These are phyloP conservation scores for Pycnomerus fuliginosus DNA, from an alignment of 2,888 invertebrate genomes.

Conservation along the genomic window DNA sequence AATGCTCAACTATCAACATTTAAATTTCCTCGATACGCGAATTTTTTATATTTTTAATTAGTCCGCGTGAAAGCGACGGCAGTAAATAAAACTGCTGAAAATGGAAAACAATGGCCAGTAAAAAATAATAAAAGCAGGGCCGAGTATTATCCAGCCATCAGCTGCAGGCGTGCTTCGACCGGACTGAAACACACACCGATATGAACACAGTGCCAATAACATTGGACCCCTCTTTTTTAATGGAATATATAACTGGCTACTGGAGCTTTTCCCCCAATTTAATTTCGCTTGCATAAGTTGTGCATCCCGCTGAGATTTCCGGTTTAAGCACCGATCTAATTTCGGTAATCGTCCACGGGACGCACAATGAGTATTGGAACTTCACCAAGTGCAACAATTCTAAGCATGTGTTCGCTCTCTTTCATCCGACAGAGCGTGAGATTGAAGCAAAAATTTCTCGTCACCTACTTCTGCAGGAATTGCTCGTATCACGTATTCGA, in stretches of 20 bases:
- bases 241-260: conserved; percentile 24
- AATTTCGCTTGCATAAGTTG: conserved; percentile 31
- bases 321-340: conserved; percentile 18
- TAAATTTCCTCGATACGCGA: too few relatives aligned
- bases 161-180: conserved; percentile 43
- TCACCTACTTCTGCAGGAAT: too few relatives aligned
- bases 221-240: conserved; percentile 43
- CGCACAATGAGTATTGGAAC: too few relatives aligned
- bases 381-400: too few relatives aligned
- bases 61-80: conserved; percentile 21
- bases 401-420: too few relatives aligned
- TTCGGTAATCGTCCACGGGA: conserved; percentile 18
- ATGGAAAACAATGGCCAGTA: conserved; percentile 46
- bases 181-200: conserved; percentile 38
- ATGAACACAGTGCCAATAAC: conserved; percentile 50
- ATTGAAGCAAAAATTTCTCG: too few relatives aligned
- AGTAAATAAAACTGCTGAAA: conserved; percentile 34
- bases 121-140: conserved; percentile 45
- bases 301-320: conserved; percentile 43
- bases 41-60: conserved; percentile 33
- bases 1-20: conserved; percentile 26
- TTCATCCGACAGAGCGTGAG: too few relatives aligned
- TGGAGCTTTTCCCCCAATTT: conserved; percentile 3
- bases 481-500: too few relatives aligned
- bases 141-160: conserved; percentile 49